Base-by-base conservation (phyloP, 2,797 vertebrate genomes). In the Gymnoscopelus microlampas region DNA sequence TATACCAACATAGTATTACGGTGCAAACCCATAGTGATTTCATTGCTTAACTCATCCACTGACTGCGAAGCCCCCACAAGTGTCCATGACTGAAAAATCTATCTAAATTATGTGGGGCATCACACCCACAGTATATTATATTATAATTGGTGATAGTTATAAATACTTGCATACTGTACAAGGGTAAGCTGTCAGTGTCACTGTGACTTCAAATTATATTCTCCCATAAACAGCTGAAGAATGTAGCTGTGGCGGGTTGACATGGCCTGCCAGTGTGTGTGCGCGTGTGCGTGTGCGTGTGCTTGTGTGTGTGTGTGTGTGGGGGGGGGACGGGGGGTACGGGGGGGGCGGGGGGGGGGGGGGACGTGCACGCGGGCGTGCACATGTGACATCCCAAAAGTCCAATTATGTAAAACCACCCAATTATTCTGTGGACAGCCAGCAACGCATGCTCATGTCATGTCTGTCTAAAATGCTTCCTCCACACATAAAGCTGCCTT, bases 281-380 rank as follows among this genome's bases (percentile, higher is more conserved):
- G 29, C 11, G 32, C 72, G 51, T 56, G 62, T 56, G 23, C 4
- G 9, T 32, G 58, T 14, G 49, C 53, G 49, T 63, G 48, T 63
- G 48, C 29, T 12, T 13, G 48, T 49, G 48, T 49, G 51, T 53
- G 32, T 49, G 32, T 63, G 58, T n/a, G 58, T 58, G 14, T 19
- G 19, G 19, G 19, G 19, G 19, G 19, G 19, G 19, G 19, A n/a
- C n/a, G n/a, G n/a, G n/a, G n/a, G n/a, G n/a, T n/a, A n/a, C n/a
- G 19, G 19, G 19, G 19, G 19, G 19, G 19, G 19, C 1, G 19
- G 19, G 19, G 19, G 19, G 19, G 19, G 19, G 19, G 19, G 19
- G 19, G 19, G 19, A n/a, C n/a, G n/a, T n/a, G 19, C 1, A 19
- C 19, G 19, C 19, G 19, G 19, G 19, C 19, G 19, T 49, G 64